These are phyloP conservation scores for Aquatica leii DNA, from an alignment of 2,888 invertebrate species.

Conservation along the genomic window DNA sequence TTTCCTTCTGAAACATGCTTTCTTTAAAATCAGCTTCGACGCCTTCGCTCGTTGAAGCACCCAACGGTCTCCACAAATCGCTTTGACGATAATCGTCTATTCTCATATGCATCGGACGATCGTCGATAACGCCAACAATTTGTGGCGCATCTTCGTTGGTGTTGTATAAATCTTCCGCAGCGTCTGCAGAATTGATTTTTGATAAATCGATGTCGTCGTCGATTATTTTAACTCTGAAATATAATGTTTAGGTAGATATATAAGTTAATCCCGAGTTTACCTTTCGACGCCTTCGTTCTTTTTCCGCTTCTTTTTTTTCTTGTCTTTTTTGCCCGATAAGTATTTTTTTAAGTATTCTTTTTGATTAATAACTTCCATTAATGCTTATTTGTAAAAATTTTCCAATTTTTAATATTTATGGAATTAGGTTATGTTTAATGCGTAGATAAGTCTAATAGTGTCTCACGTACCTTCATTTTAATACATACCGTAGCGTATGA, in stretches of 20 bases:
- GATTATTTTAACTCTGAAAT: constrained; percentile 78
- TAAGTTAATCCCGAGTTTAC: background rate
- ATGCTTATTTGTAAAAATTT: constrained; percentile 75
- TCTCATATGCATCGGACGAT: constrained; percentile 72
- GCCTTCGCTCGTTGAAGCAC: background rate
- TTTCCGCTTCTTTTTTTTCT: constrained; percentile 74
- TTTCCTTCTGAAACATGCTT: background rate
- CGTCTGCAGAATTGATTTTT: constrained; percentile 67
- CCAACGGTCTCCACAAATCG: constrained; percentile 55
- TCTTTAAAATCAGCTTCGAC: background rate
- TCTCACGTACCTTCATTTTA: no score
- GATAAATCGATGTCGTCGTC: constrained; percentile 82
- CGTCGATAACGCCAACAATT: constrained; percentile 88
- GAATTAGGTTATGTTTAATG: no score
- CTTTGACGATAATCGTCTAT: constrained; percentile 55
- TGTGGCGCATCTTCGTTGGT: constrained; percentile 90
- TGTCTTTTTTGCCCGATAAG: constrained; percentile 69
- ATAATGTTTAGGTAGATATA: background rate
- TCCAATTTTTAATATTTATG: constrained; percentile 18
- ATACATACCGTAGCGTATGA: no score
- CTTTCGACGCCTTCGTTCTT: constrained; percentile 51
- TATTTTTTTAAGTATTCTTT: constrained; percentile 84
- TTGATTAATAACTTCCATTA: constrained; percentile 65
- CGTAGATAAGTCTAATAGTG: no score
- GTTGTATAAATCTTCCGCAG: constrained; percentile 74